A percentile compares a stretch with the other conserved stretches of the same genome.
These are phyloP conservation scores for Oreochromis mossambicus DNA, from an alignment of 2,797 vertebrate species.

Conservation along the genomic window DNA sequence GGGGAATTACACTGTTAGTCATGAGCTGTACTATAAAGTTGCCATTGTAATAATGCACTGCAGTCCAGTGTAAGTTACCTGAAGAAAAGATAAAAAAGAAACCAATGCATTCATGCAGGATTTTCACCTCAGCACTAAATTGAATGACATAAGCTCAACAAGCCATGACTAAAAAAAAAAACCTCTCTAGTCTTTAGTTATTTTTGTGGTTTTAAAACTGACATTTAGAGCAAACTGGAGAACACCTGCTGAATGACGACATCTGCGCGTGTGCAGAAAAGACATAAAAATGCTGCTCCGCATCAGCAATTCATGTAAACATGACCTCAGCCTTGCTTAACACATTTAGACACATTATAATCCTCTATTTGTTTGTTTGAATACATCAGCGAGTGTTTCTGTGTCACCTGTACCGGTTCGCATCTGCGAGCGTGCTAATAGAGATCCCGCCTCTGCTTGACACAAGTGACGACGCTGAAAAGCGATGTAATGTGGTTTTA, in stretches of 20 bases:
- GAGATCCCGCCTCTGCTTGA: conserved; percentile 25
- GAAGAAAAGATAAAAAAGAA: background rate
- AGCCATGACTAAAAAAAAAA: no score
- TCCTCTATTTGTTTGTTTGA: background rate
- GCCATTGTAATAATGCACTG: background rate
- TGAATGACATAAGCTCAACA: background rate
- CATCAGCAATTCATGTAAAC: background rate
- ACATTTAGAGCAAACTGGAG: background rate
- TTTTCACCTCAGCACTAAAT: background rate
- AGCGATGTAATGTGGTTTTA: conserved; percentile 51
- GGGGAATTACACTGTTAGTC: background rate
- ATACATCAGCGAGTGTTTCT: background rate
- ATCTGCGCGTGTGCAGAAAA: background rate
- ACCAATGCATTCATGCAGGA: background rate
- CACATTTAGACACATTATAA: background rate
- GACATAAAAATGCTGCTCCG: background rate
- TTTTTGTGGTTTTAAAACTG: background rate
- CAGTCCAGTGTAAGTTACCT: background rate
- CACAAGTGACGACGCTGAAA: conserved; percentile 37
- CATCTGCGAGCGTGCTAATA: conserved; percentile 17
- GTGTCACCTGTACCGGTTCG: background rate
- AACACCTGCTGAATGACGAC: background rate
- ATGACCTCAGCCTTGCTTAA: background rate
- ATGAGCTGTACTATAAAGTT: background rate
- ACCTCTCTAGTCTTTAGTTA: background rate